phyloP scores from a whole-genome alignment of 2,888 invertebrate genomes.

The Orthosia gothica region DNA sequence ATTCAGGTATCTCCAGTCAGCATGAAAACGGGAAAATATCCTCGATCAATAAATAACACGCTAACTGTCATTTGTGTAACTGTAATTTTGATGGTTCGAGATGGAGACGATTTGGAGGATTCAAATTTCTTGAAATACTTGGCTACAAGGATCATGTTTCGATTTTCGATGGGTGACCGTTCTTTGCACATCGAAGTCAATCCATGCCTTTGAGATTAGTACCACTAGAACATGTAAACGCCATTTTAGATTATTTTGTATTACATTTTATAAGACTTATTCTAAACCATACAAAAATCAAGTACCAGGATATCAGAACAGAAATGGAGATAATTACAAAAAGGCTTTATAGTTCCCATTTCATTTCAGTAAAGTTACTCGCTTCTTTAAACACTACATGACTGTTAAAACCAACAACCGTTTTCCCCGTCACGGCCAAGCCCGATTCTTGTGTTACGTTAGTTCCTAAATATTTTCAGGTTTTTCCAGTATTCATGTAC shows the following conservation, averaged over 20 bases:
- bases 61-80: too few species aligned
- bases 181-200: neutral
- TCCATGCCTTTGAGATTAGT: too few species aligned
- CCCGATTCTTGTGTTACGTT: neutral
- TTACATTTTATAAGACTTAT: neutral
- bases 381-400: neutral
- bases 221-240: neutral
- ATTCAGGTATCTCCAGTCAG: too few species aligned
- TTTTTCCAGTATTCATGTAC: slow-evolving; percentile 6
- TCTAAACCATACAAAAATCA: neutral
- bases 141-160: neutral
- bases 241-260: neutral
- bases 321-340: neutral
- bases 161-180: neutral
- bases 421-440: neutral
- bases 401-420: neutral
- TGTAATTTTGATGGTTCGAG: too few species aligned
- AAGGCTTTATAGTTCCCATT: neutral
- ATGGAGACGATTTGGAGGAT: too few species aligned
- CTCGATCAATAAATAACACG: too few species aligned
- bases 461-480: neutral
- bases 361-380: neutral
- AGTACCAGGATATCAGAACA: neutral
- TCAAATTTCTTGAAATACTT: too few species aligned
- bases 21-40: too few species aligned